These are phyloP conservation scores for Tadarida brasiliensis DNA, from an alignment of 2,797 vertebrate genomes.

Conservation along the genomic window DNA sequence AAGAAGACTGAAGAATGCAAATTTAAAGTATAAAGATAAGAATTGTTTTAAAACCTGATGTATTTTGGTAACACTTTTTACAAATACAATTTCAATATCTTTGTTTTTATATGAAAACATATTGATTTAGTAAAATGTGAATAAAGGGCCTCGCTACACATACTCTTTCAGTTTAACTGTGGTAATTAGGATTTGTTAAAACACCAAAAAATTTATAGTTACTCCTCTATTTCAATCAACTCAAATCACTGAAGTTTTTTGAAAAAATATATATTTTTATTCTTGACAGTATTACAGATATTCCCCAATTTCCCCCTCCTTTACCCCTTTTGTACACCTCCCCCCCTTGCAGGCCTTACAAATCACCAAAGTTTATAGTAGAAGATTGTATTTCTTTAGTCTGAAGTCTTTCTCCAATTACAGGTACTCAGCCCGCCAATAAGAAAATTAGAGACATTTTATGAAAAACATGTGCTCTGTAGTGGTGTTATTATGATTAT, in stretches of 20 bases:
- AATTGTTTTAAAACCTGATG: background rate
- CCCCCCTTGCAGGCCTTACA: background rate
- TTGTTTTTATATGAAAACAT: conserved; percentile 34
- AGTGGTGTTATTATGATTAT: conserved; percentile 43
- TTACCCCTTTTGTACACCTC: too few relatives aligned
- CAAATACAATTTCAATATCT: background rate
- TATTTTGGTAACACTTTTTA: conserved; percentile 30
- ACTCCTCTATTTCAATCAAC: background rate
- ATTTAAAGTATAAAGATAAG: conserved; percentile 23
- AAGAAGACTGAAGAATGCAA: background rate
- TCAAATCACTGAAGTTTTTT: background rate
- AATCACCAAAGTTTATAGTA: conserved; percentile 30
- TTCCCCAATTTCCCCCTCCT: too few relatives aligned
- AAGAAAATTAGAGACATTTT: conserved; percentile 48
- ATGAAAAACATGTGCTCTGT: conserved; percentile 63
- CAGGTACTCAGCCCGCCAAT: background rate
- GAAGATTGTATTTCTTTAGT: conserved; percentile 46
- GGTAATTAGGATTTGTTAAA: conserved; percentile 36
- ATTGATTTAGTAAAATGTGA: background rate
- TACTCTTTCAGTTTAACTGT: background rate
- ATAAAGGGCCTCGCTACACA: background rate
- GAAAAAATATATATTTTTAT: too few relatives aligned
- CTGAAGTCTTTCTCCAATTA: conserved; percentile 15
- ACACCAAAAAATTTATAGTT: background rate
- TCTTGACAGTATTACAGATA: too few relatives aligned